phyloP scores from a whole-genome alignment of 92 coral and sea anemone species.

The Porites lobata region DNA sequence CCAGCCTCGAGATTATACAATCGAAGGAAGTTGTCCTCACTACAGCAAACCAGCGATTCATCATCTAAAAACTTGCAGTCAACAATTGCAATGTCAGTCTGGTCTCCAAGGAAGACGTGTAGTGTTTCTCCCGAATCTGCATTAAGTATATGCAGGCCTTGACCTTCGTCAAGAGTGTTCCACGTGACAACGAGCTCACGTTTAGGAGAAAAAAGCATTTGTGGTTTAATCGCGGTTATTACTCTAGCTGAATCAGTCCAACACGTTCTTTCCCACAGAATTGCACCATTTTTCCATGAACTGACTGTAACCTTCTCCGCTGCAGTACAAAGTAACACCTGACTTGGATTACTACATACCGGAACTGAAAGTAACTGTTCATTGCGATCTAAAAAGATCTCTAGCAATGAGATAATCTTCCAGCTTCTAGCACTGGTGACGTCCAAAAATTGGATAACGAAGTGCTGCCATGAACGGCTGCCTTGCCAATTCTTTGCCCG shows the following conservation, averaged over 20 bases:
- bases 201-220: neutral
- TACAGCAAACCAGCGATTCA: slow-evolving; percentile 12
- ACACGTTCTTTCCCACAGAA: no score
- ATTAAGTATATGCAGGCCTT: slow-evolving; percentile 6
- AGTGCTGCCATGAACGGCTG: neutral
- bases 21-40: slow-evolving; percentile 6
- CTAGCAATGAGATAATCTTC: neutral
- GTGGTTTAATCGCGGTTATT: no score
- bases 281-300: no score
- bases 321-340: no score
- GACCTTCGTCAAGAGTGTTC: neutral
- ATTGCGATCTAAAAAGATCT: neutral
- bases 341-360: neutral
- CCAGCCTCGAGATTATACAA: slow-evolving; percentile 10
- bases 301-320: no score
- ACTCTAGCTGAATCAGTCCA: no score
- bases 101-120: neutral
- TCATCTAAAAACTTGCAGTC: slow-evolving; percentile 16
- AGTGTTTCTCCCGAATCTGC: neutral
- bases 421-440: neutral
- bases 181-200: neutral
- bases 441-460: neutral
- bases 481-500: no score
- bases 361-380: neutral
- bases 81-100: neutral